phyloP scores from a whole-genome alignment of 2,797 vertebrate genomes.

The Clarias platycephalus region DNA sequence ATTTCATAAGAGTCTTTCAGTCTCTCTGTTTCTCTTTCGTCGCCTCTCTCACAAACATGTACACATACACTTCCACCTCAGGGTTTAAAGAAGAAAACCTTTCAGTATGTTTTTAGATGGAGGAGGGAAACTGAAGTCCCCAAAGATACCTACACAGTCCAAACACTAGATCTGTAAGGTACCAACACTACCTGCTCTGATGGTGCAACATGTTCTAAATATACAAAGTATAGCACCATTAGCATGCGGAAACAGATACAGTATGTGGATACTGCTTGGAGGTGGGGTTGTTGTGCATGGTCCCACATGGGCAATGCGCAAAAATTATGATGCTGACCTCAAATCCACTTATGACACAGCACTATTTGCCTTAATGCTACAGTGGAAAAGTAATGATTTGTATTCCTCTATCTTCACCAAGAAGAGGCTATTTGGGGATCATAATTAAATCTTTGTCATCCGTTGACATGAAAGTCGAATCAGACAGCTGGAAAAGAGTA shows the following conservation, averaged over 20 bases:
- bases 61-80: constrained; percentile 2
- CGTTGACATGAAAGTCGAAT: no score
- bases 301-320: neutral
- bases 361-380: neutral
- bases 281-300: neutral
- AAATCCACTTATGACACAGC: neutral
- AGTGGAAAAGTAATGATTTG: neutral
- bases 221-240: neutral
- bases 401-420: neutral
- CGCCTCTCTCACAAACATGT: neutral
- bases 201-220: neutral
- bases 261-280: neutral
- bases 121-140: neutral
- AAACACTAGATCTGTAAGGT: neutral
- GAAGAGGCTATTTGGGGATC: neutral
- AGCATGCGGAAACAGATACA: neutral
- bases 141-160: neutral
- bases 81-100: neutral
- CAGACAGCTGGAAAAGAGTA: no score
- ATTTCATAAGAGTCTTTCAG: neutral
- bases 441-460: no score
- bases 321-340: neutral
- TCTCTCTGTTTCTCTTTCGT: no score
- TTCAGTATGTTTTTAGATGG: neutral
- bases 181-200: neutral